Conservation (phyloP, 1,140 invertebrate genomes). For the Cydia splendana region DNA sequence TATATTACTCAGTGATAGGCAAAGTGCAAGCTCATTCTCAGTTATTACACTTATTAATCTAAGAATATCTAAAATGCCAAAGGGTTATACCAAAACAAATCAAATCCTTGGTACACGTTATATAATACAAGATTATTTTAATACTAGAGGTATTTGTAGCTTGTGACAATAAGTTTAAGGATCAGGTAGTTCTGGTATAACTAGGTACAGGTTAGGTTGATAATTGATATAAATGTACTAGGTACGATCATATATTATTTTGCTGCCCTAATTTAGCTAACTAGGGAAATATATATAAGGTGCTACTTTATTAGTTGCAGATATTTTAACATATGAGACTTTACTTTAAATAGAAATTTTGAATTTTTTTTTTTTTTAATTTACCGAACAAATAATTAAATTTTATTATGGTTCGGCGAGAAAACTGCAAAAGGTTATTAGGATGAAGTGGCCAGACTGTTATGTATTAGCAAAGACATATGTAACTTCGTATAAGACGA, state of each 20-base stretch:
- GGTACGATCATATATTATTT: neutral
- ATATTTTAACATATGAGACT: too few relatives aligned
- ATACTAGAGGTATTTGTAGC: conserved; percentile 5
- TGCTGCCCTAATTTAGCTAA: neutral
- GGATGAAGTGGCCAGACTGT: too few relatives aligned
- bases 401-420: too few relatives aligned
- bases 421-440: too few relatives aligned
- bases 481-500: too few relatives aligned
- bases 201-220: neutral
- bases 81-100: neutral
- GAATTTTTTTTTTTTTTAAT: too few relatives aligned
- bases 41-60: neutral
- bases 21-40: neutral
- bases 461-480: too few relatives aligned
- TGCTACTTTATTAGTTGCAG: too few relatives aligned
- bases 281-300: conserved; percentile 2
- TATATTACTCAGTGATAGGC: neutral
- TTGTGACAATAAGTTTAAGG: neutral
- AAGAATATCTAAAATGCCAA: neutral
- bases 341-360: too few relatives aligned
- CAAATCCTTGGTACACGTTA: neutral
- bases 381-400: too few relatives aligned
- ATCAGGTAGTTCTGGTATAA: neutral
- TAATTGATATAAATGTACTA: neutral
- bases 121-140: neutral